These are phyloP conservation scores for Toxonevra muliebris DNA, from an alignment of 2,888 invertebrate species.

Conservation along the genomic window DNA sequence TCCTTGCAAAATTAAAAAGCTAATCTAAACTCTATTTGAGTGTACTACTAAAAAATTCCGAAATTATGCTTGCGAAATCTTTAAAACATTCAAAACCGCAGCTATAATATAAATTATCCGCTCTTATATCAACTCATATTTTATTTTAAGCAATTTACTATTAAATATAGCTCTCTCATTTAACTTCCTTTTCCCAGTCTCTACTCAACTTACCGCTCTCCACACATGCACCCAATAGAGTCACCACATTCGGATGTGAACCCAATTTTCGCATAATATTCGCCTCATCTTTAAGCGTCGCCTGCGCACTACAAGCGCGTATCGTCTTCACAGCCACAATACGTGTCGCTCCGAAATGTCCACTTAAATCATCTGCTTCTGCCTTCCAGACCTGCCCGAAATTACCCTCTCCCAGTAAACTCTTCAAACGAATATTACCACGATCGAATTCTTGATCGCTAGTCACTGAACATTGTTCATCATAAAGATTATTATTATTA, in stretches of 20 bases:
- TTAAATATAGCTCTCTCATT: too few relatives aligned
- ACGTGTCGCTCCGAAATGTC: slow-evolving; percentile 78
- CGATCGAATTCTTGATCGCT: slow-evolving; percentile 76
- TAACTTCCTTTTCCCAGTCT: too few relatives aligned
- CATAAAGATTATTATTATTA: slow-evolving; percentile 43
- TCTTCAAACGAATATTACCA: slow-evolving; percentile 78
- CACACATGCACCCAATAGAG: slow-evolving; percentile 82
- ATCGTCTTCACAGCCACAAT: slow-evolving; percentile 88
- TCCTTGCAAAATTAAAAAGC: too few relatives aligned
- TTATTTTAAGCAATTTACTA: too few relatives aligned
- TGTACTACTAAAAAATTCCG: too few relatives aligned
- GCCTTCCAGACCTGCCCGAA: slow-evolving; percentile 91
- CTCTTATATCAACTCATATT: too few relatives aligned
- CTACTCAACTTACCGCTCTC: slow-evolving; percentile 72
- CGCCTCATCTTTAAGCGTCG: slow-evolving; percentile 79
- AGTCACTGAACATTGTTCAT: slow-evolving; percentile 59
- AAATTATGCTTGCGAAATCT: too few relatives aligned
- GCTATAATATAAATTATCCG: too few relatives aligned
- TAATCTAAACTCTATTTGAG: too few relatives aligned
- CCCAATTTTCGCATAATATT: slow-evolving; percentile 87
- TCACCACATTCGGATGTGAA: slow-evolving; percentile 84
- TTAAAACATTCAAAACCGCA: too few relatives aligned
- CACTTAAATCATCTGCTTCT: slow-evolving; percentile 81
- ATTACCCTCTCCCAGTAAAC: slow-evolving; percentile 83
- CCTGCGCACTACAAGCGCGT: slow-evolving; percentile 79